Evolutionary conservation across 2,888 invertebrate species (phyloP).

Genomic region (Hecatera dysodea): DNA sequence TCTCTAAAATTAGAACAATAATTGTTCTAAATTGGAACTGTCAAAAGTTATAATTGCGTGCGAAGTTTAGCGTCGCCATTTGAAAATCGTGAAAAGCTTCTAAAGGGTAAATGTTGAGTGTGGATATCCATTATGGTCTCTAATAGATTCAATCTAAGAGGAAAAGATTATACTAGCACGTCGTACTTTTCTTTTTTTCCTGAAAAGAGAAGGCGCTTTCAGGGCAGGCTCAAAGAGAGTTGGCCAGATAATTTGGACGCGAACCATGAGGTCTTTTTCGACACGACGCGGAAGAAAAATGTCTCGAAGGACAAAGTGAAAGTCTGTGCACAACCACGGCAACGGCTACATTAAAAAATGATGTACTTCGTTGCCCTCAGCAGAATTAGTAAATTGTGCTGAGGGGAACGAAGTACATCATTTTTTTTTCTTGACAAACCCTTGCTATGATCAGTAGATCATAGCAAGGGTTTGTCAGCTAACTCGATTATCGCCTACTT

Average conservation of each 20-base stretch:
- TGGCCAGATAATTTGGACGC: background rate
- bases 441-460: too few relatives aligned
- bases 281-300: background rate
- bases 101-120: background rate
- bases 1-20: conserved; percentile 39
- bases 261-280: background rate
- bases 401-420: too few relatives aligned
- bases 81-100: conserved; percentile 23
- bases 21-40: conserved; percentile 37
- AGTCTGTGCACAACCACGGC: background rate
- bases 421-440: too few relatives aligned
- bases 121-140: conserved; percentile 1
- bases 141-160: background rate
- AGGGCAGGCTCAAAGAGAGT: background rate
- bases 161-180: too few relatives aligned
- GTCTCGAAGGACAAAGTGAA: background rate
- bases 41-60: conserved; percentile 47
- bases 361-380: background rate
- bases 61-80: conserved; percentile 34
- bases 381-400: too few relatives aligned
- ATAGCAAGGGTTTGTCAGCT: too few relatives aligned
- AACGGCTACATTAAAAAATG: background rate
- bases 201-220: background rate
- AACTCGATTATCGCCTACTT: too few relatives aligned
- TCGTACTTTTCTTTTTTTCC: background rate